Base-by-base conservation (phyloP, 2,797 vertebrate genomes). In the Loris lydekkerianus region DNA sequence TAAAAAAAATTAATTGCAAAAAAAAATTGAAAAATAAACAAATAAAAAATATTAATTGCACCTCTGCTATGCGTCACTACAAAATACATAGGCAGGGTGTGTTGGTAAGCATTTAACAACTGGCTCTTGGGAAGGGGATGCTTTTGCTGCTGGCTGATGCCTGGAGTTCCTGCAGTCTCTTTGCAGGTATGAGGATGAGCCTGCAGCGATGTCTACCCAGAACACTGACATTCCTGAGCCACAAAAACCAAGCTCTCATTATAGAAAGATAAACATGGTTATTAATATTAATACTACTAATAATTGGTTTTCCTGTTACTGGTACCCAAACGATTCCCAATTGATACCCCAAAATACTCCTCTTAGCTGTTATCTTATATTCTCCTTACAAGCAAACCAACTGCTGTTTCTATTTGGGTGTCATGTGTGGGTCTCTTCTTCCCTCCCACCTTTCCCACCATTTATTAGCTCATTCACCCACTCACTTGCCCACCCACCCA, bases 211-310 rank as follows among this genome's bases (percentile, higher is more conserved):
- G 2, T 15, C 7, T 2, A 11, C 7, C 15, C 56, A 18, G 27
- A 56, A 63, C 17, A 27, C 2, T 3, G 4, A 31, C 10, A 3
- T 25, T 21, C 31, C 0, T 5, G 60, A 58, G 29, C 17, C 80
- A 61, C 9, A n/a, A 17, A 46, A 46, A n/a, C 40, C 0, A 8
- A 23, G 61, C 9, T 46, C 27, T 14, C 8, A 0, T 0, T 1
- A n/a, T 0, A 20, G 15, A 17, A 49, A 34, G 70, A 61, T 18
- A 53, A 18, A 10, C 73, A 40, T 17, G 18, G 2, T 61, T 31
- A 49, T 49, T 49, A 49, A 14, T 49, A 49, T 14, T 49, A 49
- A 49, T 49, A 49, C 13, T 49, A 49, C 14, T 49, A 15, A 49
- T 49, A 20, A 7, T 13, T 73, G 34, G 3, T 7, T 89, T 31